Conservation (phyloP, 2,113 vertebrate genomes). For the Nycticebus coucang region DNA sequence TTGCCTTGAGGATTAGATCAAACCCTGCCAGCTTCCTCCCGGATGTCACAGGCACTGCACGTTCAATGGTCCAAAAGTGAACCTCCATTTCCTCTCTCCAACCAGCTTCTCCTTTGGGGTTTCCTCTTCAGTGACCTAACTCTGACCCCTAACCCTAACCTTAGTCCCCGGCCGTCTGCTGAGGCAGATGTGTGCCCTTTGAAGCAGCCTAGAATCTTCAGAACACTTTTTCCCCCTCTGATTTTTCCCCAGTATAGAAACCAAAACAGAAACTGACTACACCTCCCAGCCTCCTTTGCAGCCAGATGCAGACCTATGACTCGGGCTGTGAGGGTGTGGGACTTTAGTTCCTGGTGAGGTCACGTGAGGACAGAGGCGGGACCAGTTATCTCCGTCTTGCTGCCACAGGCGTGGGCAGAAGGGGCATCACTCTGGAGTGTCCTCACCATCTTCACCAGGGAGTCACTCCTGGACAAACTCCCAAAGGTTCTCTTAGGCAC, state of each 20-base stretch:
- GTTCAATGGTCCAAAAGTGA: neutral
- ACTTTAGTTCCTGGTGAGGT: neutral
- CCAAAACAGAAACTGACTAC: neutral
- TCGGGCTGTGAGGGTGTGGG: neutral
- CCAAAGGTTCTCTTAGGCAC: neutral
- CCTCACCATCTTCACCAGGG: neutral
- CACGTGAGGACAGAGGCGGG: neutral
- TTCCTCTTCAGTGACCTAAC: neutral
- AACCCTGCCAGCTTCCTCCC: neutral
- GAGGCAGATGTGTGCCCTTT: neutral
- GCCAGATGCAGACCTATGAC: neutral
- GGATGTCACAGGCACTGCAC: neutral
- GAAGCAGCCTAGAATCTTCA: neutral
- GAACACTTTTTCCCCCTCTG: neutral
- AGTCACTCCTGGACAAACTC: neutral
- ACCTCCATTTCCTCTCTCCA: neutral
- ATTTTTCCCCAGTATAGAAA: neutral
- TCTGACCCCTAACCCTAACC: neutral
- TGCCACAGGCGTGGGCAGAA: neutral
- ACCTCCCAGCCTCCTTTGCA: neutral
- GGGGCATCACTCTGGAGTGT: neutral
- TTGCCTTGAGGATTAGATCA: neutral
- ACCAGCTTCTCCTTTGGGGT: neutral
- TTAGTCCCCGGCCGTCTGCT: neutral
- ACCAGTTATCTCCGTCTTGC: accelerated